phyloP scores from a whole-genome alignment of 2,888 invertebrate genomes.

The Endotricha flammealis region DNA sequence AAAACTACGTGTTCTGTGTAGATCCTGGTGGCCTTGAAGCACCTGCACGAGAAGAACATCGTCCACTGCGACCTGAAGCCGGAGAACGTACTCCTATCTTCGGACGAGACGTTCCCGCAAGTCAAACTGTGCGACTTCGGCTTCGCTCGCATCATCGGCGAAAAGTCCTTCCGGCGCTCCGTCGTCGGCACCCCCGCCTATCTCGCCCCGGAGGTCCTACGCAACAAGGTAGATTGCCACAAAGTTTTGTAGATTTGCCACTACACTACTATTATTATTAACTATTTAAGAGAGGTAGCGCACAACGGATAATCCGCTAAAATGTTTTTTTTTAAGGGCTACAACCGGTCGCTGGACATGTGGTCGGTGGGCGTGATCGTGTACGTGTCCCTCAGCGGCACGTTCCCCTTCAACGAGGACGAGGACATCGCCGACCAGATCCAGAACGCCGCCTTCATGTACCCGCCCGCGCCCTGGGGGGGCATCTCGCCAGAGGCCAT shows the following conservation, averaged over 20 bases:
- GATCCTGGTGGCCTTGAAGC: conserved; percentile 97
- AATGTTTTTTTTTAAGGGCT: too few relatives aligned
- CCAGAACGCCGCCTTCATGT: conserved; percentile 99
- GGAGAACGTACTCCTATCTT: conserved; percentile 97
- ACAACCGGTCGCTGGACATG: conserved; percentile 99
- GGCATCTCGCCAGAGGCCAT: conserved; percentile 94
- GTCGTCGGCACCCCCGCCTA: conserved; percentile 99
- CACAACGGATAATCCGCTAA: too few relatives aligned
- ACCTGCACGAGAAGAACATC: conserved; percentile 98
- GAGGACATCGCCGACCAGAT: conserved; percentile 99
- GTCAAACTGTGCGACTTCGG: conserved; percentile 99
- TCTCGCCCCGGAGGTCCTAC: conserved; percentile 97
- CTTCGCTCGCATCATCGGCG: conserved; percentile 98
- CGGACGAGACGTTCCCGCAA: conserved; percentile 97
- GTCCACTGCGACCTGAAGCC: conserved; percentile 99
- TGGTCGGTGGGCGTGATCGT: conserved; percentile 99
- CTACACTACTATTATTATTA: too few relatives aligned
- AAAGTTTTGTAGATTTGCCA: too few relatives aligned
- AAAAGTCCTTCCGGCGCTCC: conserved; percentile 97
- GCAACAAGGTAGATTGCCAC: too few relatives aligned
- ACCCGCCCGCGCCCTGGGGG: conserved; percentile 98
- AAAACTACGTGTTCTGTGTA: too few relatives aligned
- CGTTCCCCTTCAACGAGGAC: conserved; percentile 99
- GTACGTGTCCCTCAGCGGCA: conserved; percentile 98
- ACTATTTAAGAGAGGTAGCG: too few relatives aligned